Conservation (phyloP, 2,888 invertebrate genomes). For the Xestia rhomboidea region DNA sequence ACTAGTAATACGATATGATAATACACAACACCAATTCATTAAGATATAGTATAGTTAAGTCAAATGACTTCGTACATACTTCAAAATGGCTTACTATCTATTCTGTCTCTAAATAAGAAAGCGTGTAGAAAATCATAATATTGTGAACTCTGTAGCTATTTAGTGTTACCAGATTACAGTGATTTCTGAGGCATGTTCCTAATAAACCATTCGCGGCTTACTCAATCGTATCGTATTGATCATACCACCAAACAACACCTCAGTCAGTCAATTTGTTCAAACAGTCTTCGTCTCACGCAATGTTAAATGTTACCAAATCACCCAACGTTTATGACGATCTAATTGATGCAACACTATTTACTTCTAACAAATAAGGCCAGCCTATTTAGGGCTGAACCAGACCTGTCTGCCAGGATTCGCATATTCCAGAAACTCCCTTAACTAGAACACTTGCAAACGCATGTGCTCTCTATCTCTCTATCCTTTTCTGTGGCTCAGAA, state of each 20-base stretch:
- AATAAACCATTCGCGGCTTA: conserved; percentile 1
- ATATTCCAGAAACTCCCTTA: not conserved
- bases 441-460: not conserved
- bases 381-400: not conserved
- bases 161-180: not conserved
- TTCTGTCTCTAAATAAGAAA: conserved; percentile 5
- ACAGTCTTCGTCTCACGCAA: conserved; percentile 55
- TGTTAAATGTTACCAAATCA: conserved; percentile 19
- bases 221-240: conserved; percentile 8
- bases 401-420: not conserved
- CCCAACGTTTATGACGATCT: conserved; percentile 9
- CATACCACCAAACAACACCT: conserved; percentile 26
- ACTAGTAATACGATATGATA: conserved; percentile 34
- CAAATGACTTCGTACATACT: conserved; percentile 41
- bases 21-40: conserved; percentile 37
- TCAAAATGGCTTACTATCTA: conserved; percentile 39
- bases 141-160: not conserved
- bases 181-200: not conserved
- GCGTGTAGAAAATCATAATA: not conserved
- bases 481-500: not conserved
- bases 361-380: conserved; percentile 26
- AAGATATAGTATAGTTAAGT: conserved; percentile 25
- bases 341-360: conserved; percentile 24
- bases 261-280: conserved; percentile 32
- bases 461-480: not conserved